Conservation (phyloP, 1,140 invertebrate species). For the Acyrthosiphon pisum region DNA sequence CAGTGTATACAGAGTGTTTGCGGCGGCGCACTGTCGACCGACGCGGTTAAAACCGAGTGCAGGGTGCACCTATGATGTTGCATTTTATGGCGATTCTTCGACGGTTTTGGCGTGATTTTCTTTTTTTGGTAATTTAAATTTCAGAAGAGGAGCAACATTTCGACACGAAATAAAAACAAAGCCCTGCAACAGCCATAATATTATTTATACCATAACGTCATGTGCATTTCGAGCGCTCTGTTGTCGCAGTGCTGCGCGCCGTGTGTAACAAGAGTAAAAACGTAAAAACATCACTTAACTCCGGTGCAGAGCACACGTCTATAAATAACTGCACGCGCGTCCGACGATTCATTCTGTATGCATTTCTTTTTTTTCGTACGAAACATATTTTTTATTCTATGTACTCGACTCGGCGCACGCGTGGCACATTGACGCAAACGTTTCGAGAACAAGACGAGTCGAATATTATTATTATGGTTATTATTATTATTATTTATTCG, state of each 20-base stretch:
- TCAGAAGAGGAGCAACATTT: neutral
- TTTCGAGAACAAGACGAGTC: neutral
- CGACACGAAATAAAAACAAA: neutral
- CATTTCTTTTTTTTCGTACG: neutral
- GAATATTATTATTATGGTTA: neutral
- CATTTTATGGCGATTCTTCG: too few species aligned
- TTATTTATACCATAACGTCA: neutral
- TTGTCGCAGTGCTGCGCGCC: neutral
- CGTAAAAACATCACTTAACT: slow-evolving; percentile 2
- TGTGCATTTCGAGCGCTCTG: neutral
- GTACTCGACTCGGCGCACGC: neutral
- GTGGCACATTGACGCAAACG: neutral
- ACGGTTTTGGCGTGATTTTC: neutral
- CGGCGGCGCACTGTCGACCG: neutral
- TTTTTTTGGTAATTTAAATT: neutral
- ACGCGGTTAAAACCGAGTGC: neutral
- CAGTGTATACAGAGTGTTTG: neutral
- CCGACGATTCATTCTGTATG: neutral
- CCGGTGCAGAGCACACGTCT: neutral
- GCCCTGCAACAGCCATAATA: accelerated
- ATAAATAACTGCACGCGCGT: slow-evolving; percentile 29
- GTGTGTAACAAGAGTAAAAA: slow-evolving; percentile 7
- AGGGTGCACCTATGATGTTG: too few species aligned
- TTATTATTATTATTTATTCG: neutral
- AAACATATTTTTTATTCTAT: neutral